phyloP scores from a whole-genome alignment of 2,888 invertebrate species.

The Pecten maximus region DNA sequence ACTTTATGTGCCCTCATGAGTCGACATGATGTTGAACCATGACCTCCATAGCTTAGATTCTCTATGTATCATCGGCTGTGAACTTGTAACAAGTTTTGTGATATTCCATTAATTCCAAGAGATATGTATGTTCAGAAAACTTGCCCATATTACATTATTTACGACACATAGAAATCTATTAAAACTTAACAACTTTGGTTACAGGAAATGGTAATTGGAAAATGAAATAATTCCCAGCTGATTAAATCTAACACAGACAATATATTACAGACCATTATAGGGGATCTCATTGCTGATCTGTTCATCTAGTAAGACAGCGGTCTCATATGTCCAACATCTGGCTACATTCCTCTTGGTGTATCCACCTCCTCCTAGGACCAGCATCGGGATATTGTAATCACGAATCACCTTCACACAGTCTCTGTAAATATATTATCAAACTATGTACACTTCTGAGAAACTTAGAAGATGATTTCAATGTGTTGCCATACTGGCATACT shows the following conservation, averaged over 20 bases:
- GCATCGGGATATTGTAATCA: constrained; percentile 93
- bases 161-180: no score
- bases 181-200: no score
- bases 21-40: no score
- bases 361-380: constrained; percentile 93
- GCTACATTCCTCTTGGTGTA: constrained; percentile 98
- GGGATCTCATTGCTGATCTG: constrained; percentile 96
- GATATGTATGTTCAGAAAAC: no score
- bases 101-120: no score
- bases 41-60: no score
- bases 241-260: neutral
- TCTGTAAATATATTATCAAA: constrained; percentile 74
- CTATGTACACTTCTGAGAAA: neutral
- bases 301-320: constrained; percentile 95
- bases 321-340: constrained; percentile 99
- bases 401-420: constrained; percentile 99
- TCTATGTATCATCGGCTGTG: no score
- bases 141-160: no score
- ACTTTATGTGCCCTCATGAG: no score
- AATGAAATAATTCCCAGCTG: no score
- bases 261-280: constrained; percentile 86
- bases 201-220: no score
- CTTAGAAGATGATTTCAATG: neutral
- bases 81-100: no score
- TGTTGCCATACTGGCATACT: neutral